Conservation (phyloP, 2,888 invertebrate genomes). For the Ditylenchus weischeri region DNA sequence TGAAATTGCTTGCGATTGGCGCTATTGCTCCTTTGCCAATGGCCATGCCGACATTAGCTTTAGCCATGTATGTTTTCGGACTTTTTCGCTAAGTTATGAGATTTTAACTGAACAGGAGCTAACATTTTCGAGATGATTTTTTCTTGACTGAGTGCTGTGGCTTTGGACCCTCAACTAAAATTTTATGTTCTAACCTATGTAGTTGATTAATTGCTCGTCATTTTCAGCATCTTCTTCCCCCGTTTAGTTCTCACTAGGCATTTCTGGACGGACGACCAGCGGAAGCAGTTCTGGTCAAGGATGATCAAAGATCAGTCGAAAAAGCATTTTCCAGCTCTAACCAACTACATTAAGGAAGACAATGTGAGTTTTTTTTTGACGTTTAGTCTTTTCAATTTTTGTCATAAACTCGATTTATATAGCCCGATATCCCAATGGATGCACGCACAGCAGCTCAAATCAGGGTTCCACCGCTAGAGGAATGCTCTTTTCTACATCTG, state of each 20-base stretch:
- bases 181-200: too few species aligned
- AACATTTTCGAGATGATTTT: too few species aligned
- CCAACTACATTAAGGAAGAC: background rate
- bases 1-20: conserved; percentile 44
- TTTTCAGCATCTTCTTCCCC: conserved; percentile 53
- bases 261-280: conserved; percentile 51
- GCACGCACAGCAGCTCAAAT: background rate
- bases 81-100: background rate
- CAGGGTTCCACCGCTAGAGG: background rate
- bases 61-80: conserved; percentile 43
- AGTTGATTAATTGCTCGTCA: background rate
- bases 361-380: background rate
- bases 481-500: conserved; percentile 2
- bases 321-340: conserved; percentile 1
- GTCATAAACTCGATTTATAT: background rate
- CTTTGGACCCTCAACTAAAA: too few species aligned
- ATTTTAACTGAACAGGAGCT: background rate
- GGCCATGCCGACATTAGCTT: conserved; percentile 45
- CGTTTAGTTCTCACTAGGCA: conserved; percentile 52
- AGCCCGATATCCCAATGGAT: background rate
- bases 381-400: background rate
- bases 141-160: too few species aligned
- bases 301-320: background rate
- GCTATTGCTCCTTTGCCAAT: conserved; percentile 48
- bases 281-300: conserved; percentile 35